These are phyloP conservation scores for Hydropsyche betteni DNA, from an alignment of 2,888 invertebrate genomes.

Conservation along the genomic window DNA sequence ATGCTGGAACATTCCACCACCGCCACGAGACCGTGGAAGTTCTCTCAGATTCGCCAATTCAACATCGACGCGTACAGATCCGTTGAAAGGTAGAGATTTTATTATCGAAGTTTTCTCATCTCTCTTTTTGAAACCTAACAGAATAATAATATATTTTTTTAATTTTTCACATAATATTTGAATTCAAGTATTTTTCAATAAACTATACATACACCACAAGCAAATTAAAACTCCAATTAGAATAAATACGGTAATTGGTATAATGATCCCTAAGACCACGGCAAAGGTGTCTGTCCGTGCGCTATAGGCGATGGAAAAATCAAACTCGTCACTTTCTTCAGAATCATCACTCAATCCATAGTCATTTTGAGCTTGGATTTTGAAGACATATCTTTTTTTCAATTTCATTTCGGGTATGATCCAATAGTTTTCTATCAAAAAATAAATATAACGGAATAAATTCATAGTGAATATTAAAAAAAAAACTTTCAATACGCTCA, in stretches of 20 bases:
- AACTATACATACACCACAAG: slow-evolving; percentile 63
- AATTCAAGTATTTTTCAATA: neutral
- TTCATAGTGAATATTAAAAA: too few relatives aligned
- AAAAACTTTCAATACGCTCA: neutral
- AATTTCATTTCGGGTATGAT: slow-evolving; percentile 74
- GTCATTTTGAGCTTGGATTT: slow-evolving; percentile 80
- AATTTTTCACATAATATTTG: neutral
- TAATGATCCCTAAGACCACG: slow-evolving; percentile 71
- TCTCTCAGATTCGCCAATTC: slow-evolving; percentile 89
- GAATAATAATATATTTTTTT: neutral
- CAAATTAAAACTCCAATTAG: slow-evolving; percentile 59
- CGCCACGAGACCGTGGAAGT: slow-evolving; percentile 66
- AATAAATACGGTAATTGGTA: slow-evolving; percentile 65
- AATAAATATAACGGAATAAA: neutral
- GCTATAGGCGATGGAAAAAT: slow-evolving; percentile 59
- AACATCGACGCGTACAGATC: slow-evolving; percentile 70
- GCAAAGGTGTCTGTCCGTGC: slow-evolving; percentile 61
- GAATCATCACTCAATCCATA: slow-evolving; percentile 87
- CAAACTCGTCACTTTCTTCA: slow-evolving; percentile 70
- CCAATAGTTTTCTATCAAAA: slow-evolving; percentile 77
- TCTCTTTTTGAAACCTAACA: slow-evolving; percentile 52
- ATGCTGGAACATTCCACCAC: slow-evolving; percentile 72
- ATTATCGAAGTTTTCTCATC: slow-evolving; percentile 74
- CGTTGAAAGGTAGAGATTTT: slow-evolving; percentile 63
- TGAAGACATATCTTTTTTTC: slow-evolving; percentile 73